Percentiles rank a stretch among this genome's conserved stretches.
phyloP scores from a whole-genome alignment of 2,113 vertebrate species.

The Engraulis encrasicolus region DNA sequence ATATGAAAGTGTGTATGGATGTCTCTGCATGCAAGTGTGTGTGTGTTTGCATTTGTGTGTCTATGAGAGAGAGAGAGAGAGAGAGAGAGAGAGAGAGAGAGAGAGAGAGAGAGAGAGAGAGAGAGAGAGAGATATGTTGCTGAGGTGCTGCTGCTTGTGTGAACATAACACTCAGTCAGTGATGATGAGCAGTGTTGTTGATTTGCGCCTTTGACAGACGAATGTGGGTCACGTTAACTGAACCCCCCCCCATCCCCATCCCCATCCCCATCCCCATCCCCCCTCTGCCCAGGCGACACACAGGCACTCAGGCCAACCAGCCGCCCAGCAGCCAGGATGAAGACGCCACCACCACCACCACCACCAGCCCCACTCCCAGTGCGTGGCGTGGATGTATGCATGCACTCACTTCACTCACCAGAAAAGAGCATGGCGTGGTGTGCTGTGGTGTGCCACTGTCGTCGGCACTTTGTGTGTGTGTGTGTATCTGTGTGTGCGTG shows the following conservation, averaged over 20 bases:
- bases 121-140: not conserved
- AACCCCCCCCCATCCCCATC: no score
- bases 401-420: slow-evolving; percentile 59
- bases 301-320: slow-evolving; percentile 55
- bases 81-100: not conserved
- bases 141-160: slow-evolving; percentile 60
- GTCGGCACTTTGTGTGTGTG: slow-evolving; percentile 44
- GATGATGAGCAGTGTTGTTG: slow-evolving; percentile 76
- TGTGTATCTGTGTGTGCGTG: not conserved
- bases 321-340: slow-evolving; percentile 66
- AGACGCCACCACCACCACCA: slow-evolving; percentile 66
- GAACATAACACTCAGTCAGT: slow-evolving; percentile 60
- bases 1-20: no score
- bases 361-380: slow-evolving; percentile 50
- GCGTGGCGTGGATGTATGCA: slow-evolving; percentile 41
- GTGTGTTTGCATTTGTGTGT: no score
- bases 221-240: slow-evolving; percentile 81
- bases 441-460: slow-evolving; percentile 29
- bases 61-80: no score
- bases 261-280: no score
- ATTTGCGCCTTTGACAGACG: slow-evolving; percentile 76
- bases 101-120: not conserved
- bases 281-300: slow-evolving; percentile 68
- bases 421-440: no score
- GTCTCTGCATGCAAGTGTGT: no score